Evolutionary conservation across 2,797 vertebrate species (phyloP).

Genomic region (Choloepus didactylus): DNA sequence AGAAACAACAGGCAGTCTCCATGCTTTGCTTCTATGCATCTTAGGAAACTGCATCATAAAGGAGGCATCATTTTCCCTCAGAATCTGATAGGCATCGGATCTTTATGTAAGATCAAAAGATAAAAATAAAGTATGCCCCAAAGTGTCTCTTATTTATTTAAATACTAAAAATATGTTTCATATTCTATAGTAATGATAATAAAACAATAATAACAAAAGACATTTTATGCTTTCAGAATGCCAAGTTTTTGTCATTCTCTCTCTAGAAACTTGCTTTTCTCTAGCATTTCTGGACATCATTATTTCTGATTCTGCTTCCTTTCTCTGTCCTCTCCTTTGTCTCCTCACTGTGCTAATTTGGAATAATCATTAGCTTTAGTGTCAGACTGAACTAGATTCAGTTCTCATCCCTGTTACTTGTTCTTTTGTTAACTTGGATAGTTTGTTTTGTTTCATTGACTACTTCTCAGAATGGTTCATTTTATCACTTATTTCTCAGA

Average conservation of each 20-base stretch:
- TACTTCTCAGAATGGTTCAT: background rate
- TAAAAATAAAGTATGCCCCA: background rate
- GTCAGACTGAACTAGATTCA: background rate
- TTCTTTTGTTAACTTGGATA: background rate
- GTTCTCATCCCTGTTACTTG: background rate
- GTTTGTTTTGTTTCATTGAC: background rate
- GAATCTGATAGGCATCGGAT: background rate
- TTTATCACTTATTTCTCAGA: background rate
- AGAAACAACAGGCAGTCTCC: background rate
- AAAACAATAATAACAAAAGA: background rate
- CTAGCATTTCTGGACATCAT: background rate
- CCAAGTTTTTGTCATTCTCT: background rate
- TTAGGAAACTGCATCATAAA: background rate
- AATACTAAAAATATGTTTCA: background rate
- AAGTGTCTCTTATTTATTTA: background rate
- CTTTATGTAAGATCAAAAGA: background rate
- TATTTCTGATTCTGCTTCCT: background rate
- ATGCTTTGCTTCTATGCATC: background rate
- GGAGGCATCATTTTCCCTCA: background rate
- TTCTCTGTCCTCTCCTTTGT: background rate
- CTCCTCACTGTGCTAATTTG: background rate
- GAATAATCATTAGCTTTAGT: background rate
- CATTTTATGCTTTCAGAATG: background rate
- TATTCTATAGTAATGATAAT: background rate
- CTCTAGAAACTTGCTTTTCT: background rate